Evolutionary conservation across 2,113 vertebrate species (phyloP).

Genomic region (Rhinogobius similis): DNA sequence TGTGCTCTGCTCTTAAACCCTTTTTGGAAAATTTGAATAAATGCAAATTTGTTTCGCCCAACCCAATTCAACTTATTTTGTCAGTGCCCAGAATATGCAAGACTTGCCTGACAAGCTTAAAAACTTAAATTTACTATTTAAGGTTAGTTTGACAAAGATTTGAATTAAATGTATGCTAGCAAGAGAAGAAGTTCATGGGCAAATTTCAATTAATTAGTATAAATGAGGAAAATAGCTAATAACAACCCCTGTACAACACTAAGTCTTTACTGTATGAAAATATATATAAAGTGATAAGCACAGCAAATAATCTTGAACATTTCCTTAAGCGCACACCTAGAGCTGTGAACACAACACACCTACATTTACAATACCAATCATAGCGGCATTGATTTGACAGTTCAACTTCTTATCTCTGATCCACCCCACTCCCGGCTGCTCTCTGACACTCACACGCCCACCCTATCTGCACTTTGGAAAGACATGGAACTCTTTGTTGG

Average conservation of each 20-base stretch:
- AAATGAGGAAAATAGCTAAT: background rate
- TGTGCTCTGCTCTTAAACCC: background rate
- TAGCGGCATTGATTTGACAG: conserved; percentile 7
- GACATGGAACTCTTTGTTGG: background rate
- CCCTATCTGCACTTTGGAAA: background rate
- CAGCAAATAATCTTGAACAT: background rate
- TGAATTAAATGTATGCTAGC: background rate
- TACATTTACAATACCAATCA: conserved; percentile 8
- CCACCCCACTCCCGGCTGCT: background rate
- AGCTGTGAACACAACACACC: conserved; percentile 1
- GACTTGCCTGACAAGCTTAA: background rate
- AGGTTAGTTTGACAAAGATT: background rate
- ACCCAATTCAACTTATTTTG: background rate
- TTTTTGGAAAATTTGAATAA: background rate
- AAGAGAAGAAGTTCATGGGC: background rate
- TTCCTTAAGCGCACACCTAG: background rate
- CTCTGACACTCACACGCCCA: conserved; percentile 1
- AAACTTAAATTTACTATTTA: background rate
- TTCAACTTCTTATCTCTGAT: background rate
- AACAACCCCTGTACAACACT: background rate
- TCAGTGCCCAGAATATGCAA: background rate
- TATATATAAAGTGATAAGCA: background rate
- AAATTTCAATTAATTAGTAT: background rate
- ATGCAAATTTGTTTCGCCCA: background rate
- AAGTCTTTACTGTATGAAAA: background rate